Evolutionary conservation across 1,140 invertebrate species (phyloP), one percentile per base, ranked within the genome.

Genomic region (Brachionus manjavacas): DNA sequence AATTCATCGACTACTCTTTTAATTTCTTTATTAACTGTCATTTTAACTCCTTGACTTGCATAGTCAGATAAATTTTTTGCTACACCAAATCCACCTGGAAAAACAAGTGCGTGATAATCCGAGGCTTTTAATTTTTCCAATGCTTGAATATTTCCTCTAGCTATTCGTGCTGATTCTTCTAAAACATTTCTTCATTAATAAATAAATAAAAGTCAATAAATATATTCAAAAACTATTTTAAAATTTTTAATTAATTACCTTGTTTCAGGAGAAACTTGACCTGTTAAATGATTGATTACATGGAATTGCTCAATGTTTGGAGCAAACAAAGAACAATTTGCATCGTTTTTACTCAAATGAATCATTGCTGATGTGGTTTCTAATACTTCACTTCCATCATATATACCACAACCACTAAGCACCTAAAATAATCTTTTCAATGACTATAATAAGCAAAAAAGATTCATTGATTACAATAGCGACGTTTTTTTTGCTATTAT

Each of bases 51-150:
- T 85, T 92, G 90, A 2, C 88, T 86, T n/a, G 90, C 91, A 88
- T 92, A 92, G 85, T 91, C 88, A 60, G 91, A 92, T 91, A 93
- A 87, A 86, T 92, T 92, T 85, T 92, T 92, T 1, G 91, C 92
- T 39, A 89, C 92, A 3, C 92, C 92, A 89, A 92, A 92, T 78
- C 92, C 92, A 70, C 92, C 92, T 46, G 92, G 92, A 85, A 93
- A 90, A 14, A 93, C 87, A 12, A 92, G 88, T 23, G 90, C 92
- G 87, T 90, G 90, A 84, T 89, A 90, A 14, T 86, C 85, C 20
- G 86, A 85, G 2, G 88, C 86, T 46, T 89, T 87, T 11, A 92
- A 88, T 20, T 91, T 87, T 43, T 87, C 88, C 4, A 93, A 85
- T 64, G 91, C 88, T 80, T 89, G 86, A 60, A 92, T 88, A 6